Evolutionary conservation across 2,797 vertebrate genomes (phyloP), one percentile per base, ranked within the genome.

Genomic region (Chiroxiphia lanceolata): DNA sequence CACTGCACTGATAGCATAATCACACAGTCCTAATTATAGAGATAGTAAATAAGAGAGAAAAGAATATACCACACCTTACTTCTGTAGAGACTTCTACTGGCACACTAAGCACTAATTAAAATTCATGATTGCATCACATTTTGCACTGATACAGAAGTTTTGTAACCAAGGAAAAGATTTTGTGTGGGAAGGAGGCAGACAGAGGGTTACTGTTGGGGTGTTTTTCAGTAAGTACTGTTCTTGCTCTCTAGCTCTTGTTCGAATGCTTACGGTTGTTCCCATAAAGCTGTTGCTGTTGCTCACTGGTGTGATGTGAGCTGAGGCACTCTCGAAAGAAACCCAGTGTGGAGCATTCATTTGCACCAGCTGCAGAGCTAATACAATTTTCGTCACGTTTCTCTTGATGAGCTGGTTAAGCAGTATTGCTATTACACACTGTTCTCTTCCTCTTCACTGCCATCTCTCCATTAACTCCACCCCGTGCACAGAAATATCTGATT

Each of bases 1-100:
- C 33, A 38, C 67, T 45, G 75, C 63, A 89, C 70, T 79, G 88
- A 86, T 94, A 94, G 51, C 50, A 88, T 87, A 96, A 96, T 71
- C 60, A 83, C 67, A 83, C 48, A 86, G 36, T 91, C 34, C 63
- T 95, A 95, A 95, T 92, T 95, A 95, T 45, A 81, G 80, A 78
- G 45, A 78, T 57, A 90, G 84, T 85, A 96, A 97, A 96, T 84
- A 95, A 70, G 70, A 90, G 16, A 84, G 38, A 85, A 87, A 82
- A 87, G 67, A 91, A 71, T 60, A 78, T 61, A 81, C 38, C 22
- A 68, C 31, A 71, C 44, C 36, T 80, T 57, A 69, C 11, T 90
- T 18, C 51, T 71, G 51, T 54, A 75, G 47, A 78, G 93, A 67
- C 26, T 78, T 93, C 44, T 61, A 38, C 60, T 83, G 75, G 33